Percentiles rank a stretch among this genome's conserved stretches.
phyloP scores from a whole-genome alignment of 2,113 vertebrate genomes.

The Gopherus flavomarginatus region DNA sequence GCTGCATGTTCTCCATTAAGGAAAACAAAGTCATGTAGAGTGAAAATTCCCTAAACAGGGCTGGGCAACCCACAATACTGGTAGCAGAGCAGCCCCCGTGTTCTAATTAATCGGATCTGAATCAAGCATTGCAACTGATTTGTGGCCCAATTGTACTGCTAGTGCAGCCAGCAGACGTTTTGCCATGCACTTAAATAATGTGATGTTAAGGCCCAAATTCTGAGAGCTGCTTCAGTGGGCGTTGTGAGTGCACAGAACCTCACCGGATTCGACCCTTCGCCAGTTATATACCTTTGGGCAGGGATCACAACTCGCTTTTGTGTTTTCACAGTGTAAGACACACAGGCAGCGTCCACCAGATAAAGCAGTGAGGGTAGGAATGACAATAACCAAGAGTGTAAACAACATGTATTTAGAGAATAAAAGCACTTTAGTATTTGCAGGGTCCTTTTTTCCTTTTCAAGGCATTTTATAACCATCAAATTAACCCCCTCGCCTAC shows the following conservation, averaged over 20 bases:
- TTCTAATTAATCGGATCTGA: neutral
- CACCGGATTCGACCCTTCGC: neutral
- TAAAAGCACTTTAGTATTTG: neutral
- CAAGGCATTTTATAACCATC: neutral
- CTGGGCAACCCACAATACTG: neutral
- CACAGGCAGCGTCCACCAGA: neutral
- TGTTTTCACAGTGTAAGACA: neutral
- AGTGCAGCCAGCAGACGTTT: neutral
- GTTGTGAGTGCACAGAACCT: neutral
- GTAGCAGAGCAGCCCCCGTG: neutral
- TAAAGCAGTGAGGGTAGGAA: neutral
- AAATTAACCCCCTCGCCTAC: neutral
- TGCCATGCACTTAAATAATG: neutral
- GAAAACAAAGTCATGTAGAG: neutral
- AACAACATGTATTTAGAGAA: neutral
- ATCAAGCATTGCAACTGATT: neutral
- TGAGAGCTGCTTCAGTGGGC: neutral
- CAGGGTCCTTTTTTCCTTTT: neutral
- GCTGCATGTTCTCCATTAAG: neutral
- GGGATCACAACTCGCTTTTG: neutral
- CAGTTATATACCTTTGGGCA: neutral
- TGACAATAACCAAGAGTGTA: neutral
- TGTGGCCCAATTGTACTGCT: neutral
- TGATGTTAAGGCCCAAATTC: neutral
- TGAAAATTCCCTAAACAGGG: neutral